Evolutionary conservation across 2,888 invertebrate genomes (phyloP).

Genomic region (Flabesymbios commensalis): DNA sequence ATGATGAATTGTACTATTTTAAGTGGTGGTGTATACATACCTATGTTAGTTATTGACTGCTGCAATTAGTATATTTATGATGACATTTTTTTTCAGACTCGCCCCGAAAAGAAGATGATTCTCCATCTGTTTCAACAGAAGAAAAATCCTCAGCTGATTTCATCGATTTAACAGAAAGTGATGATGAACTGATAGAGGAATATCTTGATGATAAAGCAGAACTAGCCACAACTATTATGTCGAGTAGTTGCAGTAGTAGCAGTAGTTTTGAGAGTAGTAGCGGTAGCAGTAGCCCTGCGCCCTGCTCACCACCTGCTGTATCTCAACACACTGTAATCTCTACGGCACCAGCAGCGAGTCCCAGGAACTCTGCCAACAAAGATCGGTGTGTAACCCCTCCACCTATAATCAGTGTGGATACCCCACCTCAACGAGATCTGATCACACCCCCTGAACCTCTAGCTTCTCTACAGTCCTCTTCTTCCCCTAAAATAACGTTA

Average conservation of each 20-base stretch:
- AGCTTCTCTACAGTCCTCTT: background rate
- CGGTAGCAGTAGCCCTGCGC: constrained; percentile 1
- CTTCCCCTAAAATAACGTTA: background rate
- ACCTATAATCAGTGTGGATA: constrained; percentile 24
- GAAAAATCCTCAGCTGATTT: too few relatives aligned
- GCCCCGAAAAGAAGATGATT: constrained; percentile 17
- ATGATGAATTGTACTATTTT: too few relatives aligned
- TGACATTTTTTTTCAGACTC: too few relatives aligned
- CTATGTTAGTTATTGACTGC: too few relatives aligned
- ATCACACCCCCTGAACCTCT: background rate
- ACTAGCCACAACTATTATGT: constrained; percentile 1
- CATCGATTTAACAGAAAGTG: constrained; percentile 35
- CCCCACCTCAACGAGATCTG: constrained; percentile 18
- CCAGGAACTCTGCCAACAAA: background rate
- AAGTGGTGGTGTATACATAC: too few relatives aligned
- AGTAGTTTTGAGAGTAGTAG: background rate
- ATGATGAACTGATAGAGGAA: constrained; percentile 16
- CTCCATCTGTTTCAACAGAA: too few relatives aligned
- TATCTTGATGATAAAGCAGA: constrained; percentile 26
- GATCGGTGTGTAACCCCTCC: constrained; percentile 9
- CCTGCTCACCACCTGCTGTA: background rate
- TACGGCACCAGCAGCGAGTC: background rate
- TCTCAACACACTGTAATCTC: constrained; percentile 14
- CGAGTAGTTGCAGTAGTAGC: background rate
- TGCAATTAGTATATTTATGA: too few relatives aligned